Evolutionary conservation across 2,797 vertebrate genomes (phyloP), one percentile per base, ranked within the genome.

Genomic region (Alosa sapidissima): DNA sequence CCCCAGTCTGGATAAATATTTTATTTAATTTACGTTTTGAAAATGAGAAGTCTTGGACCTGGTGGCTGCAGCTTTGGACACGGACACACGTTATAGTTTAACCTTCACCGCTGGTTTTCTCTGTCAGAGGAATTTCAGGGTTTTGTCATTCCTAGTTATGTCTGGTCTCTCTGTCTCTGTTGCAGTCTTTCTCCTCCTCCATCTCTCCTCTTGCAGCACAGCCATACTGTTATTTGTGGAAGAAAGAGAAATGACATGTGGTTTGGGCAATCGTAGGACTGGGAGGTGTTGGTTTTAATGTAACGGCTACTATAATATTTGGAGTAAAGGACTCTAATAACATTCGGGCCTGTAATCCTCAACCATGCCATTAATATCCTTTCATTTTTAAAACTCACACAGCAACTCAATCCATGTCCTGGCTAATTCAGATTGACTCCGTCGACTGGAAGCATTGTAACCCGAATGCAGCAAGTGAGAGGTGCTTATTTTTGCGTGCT

Each of bases 51-150:
- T 72, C 81, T 48, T 83, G 75, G 28, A 81, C 55, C 19, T 24
- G 21, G 51, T 55, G 86, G 82, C 84, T 51, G 6, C 68, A 49
- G 55, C 41, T 82, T 81, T 81, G 55, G 83, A 81, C 60, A 82
- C 62, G 82, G 83, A 84, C 75, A 84, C 83, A 58, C 13, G 81
- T 82, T 87, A 86, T 88, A 91, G 93, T 93, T 93, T 92, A 93
- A 88, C 92, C 91, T 92, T 93, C 90, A 86, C 89, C 68, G 90
- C 87, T 89, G 85, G 89, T 89, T 92, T 75, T 91, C 91, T 91
- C 91, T 89, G 92, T 93, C 91, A 87, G 85, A 93, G 91, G 92
- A 93, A 93, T 94, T 93, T 93, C 90, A 92, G 86, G 82, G 87
- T 85, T 87, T 89, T 83, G 82, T 91, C 86, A 89, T 92, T 92